Conservation (phyloP, 1,140 invertebrate species). For the Drosophila ficusphila region DNA sequence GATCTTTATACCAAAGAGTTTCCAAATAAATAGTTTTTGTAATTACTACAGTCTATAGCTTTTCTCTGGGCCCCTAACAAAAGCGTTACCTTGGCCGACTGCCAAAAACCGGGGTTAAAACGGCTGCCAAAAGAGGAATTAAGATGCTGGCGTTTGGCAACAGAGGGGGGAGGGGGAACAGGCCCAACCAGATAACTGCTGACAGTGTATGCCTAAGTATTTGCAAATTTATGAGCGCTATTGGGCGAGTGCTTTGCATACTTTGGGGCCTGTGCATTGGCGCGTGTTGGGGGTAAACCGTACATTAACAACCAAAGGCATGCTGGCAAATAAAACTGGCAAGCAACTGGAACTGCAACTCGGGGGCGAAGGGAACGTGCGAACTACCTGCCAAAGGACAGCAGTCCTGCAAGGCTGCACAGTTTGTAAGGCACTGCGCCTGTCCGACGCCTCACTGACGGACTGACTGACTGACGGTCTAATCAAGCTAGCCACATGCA, state of each 20-base stretch:
- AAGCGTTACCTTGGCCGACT: slow-evolving; percentile 18
- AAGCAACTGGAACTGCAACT: slow-evolving; percentile 10
- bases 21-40: background rate
- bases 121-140: slow-evolving; percentile 60
- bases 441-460: background rate
- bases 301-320: slow-evolving; percentile 37
- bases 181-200: slow-evolving; percentile 21
- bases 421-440: slow-evolving; percentile 44
- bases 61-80: slow-evolving; percentile 18
- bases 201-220: slow-evolving; percentile 69
- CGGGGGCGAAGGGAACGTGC: background rate
- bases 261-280: slow-evolving; percentile 22
- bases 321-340: slow-evolving; percentile 10
- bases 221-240: slow-evolving; percentile 61
- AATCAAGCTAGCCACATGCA: slow-evolving; percentile 75
- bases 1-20: background rate
- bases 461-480: slow-evolving; percentile 4
- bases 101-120: slow-evolving; percentile 28
- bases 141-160: slow-evolving; percentile 17
- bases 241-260: slow-evolving; percentile 40
- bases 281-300: slow-evolving; percentile 4
- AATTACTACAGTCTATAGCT: background rate
- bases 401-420: slow-evolving; percentile 2
- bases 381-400: slow-evolving; percentile 35
- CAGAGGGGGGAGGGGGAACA: background rate